Base-by-base conservation (phyloP, 2,888 invertebrate species). In the Cheilosia soror region DNA sequence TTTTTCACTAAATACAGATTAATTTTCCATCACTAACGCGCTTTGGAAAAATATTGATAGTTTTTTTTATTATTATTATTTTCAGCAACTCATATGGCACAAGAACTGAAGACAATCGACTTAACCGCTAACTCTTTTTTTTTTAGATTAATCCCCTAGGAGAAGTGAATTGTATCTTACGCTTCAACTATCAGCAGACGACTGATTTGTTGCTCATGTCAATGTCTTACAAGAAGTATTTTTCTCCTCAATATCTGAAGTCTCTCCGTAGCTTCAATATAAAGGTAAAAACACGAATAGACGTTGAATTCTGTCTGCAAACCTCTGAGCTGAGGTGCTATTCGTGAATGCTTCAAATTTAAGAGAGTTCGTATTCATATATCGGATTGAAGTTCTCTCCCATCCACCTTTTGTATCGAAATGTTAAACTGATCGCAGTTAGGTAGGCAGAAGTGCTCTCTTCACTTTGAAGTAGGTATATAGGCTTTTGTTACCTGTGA, bases 181-280 rank as follows among this genome's bases (percentile, higher is more conserved):
- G 89, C 90, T 89, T 90, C 90, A 89, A 89, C 90, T 89, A 90
- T 90, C 90, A 89, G 89, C 90, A 89, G 90, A 89, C 90, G 91
- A 90, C 90, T 90, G 91, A 91, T 88, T 90, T 89, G 88, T 89
- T 87, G 88, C 89, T 89, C 89, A 88, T 89, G 89, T 87, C 88
- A 88, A 88, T 88, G 87, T 88, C 89, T 89, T 89, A 89, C 89
- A 91, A 90, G 90, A 90, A 90, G 91, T 90, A 89, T 90, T 89
- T 89, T 80, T 80, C 84, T 80, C 75, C 77, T 53, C 72, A 65
- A 69, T 60, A 81, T 44, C 76, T 65, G 47, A 69, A 13, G 63
- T 66, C 71, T 85, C 80, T 77, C 60, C 66, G 60, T 49, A 9
- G 49, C 31, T 60, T 25, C 13, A 62, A 69, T 79, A 79, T 68